phyloP scores from a whole-genome alignment of 1,140 invertebrate genomes.

The Lucilia cuprina region DNA sequence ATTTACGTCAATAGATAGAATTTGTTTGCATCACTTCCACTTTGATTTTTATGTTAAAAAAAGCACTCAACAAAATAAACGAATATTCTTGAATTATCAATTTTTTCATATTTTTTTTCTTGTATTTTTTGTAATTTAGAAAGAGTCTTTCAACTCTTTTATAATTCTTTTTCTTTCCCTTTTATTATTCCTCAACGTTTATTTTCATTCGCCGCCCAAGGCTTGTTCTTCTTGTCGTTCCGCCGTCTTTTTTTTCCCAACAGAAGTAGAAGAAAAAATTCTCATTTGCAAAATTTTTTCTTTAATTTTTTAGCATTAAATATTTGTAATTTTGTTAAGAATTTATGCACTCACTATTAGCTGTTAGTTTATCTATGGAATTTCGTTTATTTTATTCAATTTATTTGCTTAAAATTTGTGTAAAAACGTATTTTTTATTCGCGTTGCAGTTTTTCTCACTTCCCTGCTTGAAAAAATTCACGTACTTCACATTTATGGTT shows the following conservation, averaged over 20 bases:
- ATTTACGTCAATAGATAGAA: neutral
- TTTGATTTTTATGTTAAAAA: slow-evolving; percentile 12
- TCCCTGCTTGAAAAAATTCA: slow-evolving; percentile 27
- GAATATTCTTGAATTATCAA: neutral
- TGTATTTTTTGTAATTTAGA: neutral
- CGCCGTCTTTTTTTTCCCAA: neutral
- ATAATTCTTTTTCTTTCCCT: neutral
- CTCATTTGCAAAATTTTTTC: slow-evolving; percentile 21
- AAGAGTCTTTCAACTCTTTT: neutral
- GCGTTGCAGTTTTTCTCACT: slow-evolving; percentile 11
- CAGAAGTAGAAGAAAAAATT: neutral
- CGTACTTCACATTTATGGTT: neutral
- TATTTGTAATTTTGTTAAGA: neutral
- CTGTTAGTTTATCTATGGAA: neutral
- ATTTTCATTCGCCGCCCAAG: slow-evolving; percentile 12
- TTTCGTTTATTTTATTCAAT: slow-evolving; percentile 12
- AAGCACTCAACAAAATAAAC: neutral
- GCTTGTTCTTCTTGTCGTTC: slow-evolving; percentile 19
- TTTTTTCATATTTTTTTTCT: neutral
- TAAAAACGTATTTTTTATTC: slow-evolving; percentile 14
- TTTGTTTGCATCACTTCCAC: neutral
- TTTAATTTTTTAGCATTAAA: neutral
- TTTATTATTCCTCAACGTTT: slow-evolving; percentile 43
- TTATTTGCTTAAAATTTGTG: slow-evolving; percentile 20
- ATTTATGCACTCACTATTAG: slow-evolving; percentile 18